These are phyloP conservation scores for Forbesichthys agassizii DNA, from an alignment of 2,113 vertebrate species.

Conservation along the genomic window DNA sequence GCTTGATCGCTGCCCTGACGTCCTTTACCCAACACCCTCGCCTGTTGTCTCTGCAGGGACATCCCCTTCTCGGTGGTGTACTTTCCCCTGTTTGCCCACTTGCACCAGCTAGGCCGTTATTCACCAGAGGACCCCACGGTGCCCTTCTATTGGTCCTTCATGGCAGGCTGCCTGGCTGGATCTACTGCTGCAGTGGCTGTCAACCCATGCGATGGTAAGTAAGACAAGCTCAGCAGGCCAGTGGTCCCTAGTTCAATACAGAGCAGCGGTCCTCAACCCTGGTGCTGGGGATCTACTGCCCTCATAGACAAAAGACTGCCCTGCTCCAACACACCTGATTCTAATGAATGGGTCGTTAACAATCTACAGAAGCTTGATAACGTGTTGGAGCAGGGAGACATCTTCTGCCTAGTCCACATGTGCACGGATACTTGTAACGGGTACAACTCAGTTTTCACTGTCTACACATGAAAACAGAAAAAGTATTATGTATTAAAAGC, in stretches of 20 bases:
- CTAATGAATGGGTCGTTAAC: no score
- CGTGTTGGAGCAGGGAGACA: no score
- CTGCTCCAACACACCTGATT: no score
- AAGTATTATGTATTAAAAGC: no score
- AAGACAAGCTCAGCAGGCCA: neutral
- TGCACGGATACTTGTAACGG: no score
- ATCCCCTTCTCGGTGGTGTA: conserved; percentile 84
- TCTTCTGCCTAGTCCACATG: no score
- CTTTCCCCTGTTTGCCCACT: conserved; percentile 82
- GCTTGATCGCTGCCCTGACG: neutral
- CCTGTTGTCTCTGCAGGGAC: conserved; percentile 66
- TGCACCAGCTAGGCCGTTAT: conserved; percentile 76
- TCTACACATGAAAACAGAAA: no score
- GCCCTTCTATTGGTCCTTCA: conserved; percentile 82
- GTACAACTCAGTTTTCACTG: no score
- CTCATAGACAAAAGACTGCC: no score
- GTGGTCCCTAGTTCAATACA: neutral
- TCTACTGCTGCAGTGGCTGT: conserved; percentile 75
- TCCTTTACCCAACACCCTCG: neutral
- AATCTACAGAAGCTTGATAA: no score
- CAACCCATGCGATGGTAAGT: conserved; percentile 83
- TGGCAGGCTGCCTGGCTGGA: conserved; percentile 78
- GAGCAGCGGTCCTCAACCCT: no score
- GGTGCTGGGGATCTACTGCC: no score
- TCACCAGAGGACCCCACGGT: conserved; percentile 62